Evolutionary conservation across 1,140 invertebrate species (phyloP).

Genomic region (Chlorops oryzae): DNA sequence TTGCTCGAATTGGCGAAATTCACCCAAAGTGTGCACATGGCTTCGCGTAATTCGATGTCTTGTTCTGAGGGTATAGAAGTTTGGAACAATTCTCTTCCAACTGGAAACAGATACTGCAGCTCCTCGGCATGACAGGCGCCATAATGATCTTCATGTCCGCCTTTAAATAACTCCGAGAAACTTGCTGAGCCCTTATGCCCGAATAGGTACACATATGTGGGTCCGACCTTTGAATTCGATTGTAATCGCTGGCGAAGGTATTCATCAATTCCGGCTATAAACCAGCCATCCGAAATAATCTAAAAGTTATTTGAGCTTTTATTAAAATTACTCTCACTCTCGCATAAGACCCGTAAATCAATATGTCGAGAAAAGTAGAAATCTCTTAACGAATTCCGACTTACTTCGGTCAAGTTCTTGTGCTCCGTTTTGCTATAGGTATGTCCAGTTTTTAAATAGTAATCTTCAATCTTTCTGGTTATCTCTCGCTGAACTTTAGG

Average conservation of each 20-base stretch:
- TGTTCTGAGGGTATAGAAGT: constrained; percentile 46
- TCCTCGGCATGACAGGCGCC: constrained; percentile 70
- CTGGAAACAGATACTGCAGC: constrained; percentile 65
- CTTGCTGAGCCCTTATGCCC: constrained; percentile 59
- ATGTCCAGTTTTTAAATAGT: constrained; percentile 53
- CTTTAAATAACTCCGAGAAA: constrained; percentile 61
- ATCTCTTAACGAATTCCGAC: constrained; percentile 25
- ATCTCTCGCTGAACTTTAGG: constrained; percentile 47
- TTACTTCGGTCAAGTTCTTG: constrained; percentile 53
- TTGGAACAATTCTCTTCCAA: constrained; percentile 54
- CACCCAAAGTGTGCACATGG: constrained; percentile 60
- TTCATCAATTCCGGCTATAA: constrained; percentile 55
- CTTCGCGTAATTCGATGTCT: constrained; percentile 50
- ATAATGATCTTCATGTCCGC: constrained; percentile 55
- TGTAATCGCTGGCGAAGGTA: constrained; percentile 52
- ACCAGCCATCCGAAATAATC: constrained; percentile 67
- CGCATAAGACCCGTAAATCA: too few species aligned
- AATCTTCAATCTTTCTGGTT: constrained; percentile 53
- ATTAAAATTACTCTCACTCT: too few species aligned
- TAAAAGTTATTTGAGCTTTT: too few species aligned
- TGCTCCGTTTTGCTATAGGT: constrained; percentile 50
- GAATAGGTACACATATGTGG: constrained; percentile 63
- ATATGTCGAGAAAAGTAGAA: constrained; percentile 3
- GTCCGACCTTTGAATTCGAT: constrained; percentile 44
- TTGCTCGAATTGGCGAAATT: constrained; percentile 63